Conservation (phyloP, 2,797 vertebrate genomes). For the Ataeniobius toweri region DNA sequence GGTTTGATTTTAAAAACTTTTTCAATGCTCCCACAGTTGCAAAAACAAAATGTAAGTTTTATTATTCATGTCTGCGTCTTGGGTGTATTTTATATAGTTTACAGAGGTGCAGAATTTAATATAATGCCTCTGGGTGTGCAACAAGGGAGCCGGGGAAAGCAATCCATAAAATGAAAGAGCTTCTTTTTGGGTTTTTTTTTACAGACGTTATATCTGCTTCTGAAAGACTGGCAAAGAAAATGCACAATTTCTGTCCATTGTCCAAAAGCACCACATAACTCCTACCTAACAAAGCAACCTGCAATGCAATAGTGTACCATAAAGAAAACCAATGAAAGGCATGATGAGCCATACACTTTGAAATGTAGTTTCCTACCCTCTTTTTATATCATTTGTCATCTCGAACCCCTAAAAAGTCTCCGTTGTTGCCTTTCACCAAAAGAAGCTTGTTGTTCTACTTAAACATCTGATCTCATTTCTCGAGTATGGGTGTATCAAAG, state of each 20-base stretch:
- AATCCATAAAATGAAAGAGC: not conserved
- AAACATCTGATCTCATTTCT: conserved; percentile 53
- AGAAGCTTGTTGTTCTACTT: conserved; percentile 12
- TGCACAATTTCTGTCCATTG: not conserved
- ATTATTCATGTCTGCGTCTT: not conserved
- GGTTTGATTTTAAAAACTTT: not conserved
- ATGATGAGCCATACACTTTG: not conserved
- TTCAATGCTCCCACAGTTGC: not conserved
- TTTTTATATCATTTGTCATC: not conserved
- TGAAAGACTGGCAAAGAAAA: not conserved
- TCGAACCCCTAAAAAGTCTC: not conserved
- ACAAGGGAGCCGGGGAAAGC: not conserved
- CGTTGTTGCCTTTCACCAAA: conserved; percentile 17
- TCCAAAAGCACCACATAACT: not conserved
- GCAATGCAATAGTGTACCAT: not conserved
- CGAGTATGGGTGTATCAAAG: conserved; percentile 29
- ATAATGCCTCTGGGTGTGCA: conserved; percentile 4
- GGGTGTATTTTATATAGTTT: not conserved
- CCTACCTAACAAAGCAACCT: not conserved
- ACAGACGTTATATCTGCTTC: not conserved
- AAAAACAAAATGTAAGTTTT: conserved; percentile 2
- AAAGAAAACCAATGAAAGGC: not conserved
- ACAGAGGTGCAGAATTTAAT: conserved; percentile 8
- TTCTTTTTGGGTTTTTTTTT: not conserved
- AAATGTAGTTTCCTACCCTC: not conserved